Evolutionary conservation across 2,113 vertebrate genomes (phyloP), one percentile per base, ranked within the genome.

Genomic region (Isichthys henryi): DNA sequence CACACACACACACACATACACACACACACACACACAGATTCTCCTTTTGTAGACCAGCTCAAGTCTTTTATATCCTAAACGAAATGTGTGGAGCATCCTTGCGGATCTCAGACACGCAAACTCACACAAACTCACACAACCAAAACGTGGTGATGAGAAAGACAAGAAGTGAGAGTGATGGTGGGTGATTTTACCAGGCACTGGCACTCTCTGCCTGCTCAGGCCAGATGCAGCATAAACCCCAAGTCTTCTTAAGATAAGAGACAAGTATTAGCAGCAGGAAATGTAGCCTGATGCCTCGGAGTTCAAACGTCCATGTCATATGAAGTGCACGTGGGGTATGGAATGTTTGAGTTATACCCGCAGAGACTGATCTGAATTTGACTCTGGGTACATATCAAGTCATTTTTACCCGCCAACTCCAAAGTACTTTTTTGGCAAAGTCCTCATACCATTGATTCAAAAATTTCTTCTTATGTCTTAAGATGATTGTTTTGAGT

Each of bases 221-320:
- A 5, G 70, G 70, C 66, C 9, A 31, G 31, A 82, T 13, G 31
- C 31, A 17, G 21, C 88, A 89, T 19, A 53, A 49, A 35, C 35
- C 46, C 70, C n/a, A 49, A 21, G 84, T 3, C 86, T 91, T 91
- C 89, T 48, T 31, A 92, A 91, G 91, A 94, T 93, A 92, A 91
- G 89, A 92, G 91, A 89, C 90, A 90, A 91, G 94, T 91, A 91
- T 90, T 94, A 95, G 94, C 93, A 92, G 94, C 92, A 92, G 90
- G 86, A 89, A 88, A 31, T 88, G 70, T 89, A 92, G 93, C 94
- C 91, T 90, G 93, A 92, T 89, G 91, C 88, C 90, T 92, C 90
- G 91, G 93, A 93, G 19, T 27, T 93, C 91, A 92, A 89, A 87
- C 5, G 56, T 88, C 84, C 84, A 17, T 80, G 80, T 50, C 86